These are phyloP conservation scores for Dolichopus griseipennis DNA, from an alignment of 2,888 invertebrate genomes.

Conservation along the genomic window DNA sequence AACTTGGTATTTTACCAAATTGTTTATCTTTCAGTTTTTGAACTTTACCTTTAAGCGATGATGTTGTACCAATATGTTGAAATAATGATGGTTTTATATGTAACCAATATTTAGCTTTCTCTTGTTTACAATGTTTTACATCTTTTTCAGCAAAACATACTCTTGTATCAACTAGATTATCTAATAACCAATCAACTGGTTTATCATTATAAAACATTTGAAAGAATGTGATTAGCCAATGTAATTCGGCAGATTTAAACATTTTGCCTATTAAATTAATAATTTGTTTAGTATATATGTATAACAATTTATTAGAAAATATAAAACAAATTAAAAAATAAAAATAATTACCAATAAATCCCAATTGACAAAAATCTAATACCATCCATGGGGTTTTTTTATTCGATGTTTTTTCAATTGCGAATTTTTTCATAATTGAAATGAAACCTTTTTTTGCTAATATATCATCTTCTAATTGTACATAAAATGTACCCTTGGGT, in stretches of 20 bases:
- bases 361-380: conserved; percentile 85
- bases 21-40: conserved; percentile 91
- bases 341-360: conserved; percentile 69
- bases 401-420: conserved; percentile 60
- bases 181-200: conserved; percentile 94
- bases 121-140: conserved; percentile 74
- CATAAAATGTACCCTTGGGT: conserved; percentile 77
- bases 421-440: conserved; percentile 75
- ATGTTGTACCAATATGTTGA: conserved; percentile 91
- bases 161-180: conserved; percentile 79
- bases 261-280: conserved; percentile 57
- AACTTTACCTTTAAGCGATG: conserved; percentile 91
- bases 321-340: background rate
- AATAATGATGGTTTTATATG: conserved; percentile 86
- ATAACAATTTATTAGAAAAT: conserved; percentile 2
- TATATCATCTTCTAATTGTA: conserved; percentile 92
- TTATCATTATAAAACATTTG: conserved; percentile 93
- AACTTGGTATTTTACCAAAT: conserved; percentile 73
- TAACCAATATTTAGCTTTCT: conserved; percentile 69
- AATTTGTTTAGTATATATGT: too few species aligned
- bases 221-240: conserved; percentile 81
- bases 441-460: conserved; percentile 77
- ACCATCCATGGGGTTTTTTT: conserved; percentile 76
- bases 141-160: conserved; percentile 77
- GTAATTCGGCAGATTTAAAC: conserved; percentile 80